Evolutionary conservation across 2,888 invertebrate species (phyloP).

Genomic region (Herminia tarsipennalis): DNA sequence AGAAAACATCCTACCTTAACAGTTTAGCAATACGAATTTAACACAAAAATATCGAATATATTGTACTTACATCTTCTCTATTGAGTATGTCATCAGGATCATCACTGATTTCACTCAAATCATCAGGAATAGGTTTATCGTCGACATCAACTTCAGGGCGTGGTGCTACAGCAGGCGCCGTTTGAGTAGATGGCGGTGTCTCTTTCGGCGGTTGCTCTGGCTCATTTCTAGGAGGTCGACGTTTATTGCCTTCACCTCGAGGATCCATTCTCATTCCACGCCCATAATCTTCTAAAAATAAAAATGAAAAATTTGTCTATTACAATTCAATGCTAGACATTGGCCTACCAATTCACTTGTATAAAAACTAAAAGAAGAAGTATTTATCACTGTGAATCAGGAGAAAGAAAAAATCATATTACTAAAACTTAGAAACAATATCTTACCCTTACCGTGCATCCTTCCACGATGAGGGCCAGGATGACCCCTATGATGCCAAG

Average conservation of each 20-base stretch:
- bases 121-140: constrained; percentile 87
- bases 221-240: constrained; percentile 70
- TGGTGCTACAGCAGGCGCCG: constrained; percentile 51
- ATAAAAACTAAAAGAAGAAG: not conserved
- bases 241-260: constrained; percentile 69
- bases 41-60: not conserved
- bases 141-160: constrained; percentile 76
- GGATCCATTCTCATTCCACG: constrained; percentile 75
- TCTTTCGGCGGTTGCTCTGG: constrained; percentile 62
- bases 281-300: constrained; percentile 76
- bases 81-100: constrained; percentile 95
- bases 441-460: constrained; percentile 63
- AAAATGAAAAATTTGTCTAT: too few species aligned
- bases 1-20: too few species aligned
- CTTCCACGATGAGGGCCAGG: constrained; percentile 81
- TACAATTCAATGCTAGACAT: too few species aligned
- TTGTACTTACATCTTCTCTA: constrained; percentile 87
- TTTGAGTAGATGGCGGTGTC: constrained; percentile 64
- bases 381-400: not conserved
- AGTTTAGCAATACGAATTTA: too few species aligned
- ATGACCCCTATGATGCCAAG: constrained; percentile 81
- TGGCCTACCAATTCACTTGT: not conserved
- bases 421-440: not conserved
- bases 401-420: not conserved
- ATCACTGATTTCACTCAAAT: constrained; percentile 95